Percentiles rank a stretch among this genome's conserved stretches.
Evolutionary conservation across 2,113 vertebrate species (phyloP).

Genomic region (Cyprinodon variegatus): DNA sequence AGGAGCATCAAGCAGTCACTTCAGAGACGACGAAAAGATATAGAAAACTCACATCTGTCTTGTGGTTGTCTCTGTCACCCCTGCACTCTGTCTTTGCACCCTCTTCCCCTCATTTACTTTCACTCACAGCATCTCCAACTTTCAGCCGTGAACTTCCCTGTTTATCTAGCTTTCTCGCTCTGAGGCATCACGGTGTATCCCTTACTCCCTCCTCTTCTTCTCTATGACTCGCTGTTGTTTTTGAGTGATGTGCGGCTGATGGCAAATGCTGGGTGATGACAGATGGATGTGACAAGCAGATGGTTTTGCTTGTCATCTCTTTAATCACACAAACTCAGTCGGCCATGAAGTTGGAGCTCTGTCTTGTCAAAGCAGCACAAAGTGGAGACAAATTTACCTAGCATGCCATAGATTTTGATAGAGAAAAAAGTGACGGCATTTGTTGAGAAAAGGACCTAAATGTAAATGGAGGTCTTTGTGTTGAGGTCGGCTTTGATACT

Average conservation of each 20-base stretch:
- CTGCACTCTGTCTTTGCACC: conserved; percentile 31
- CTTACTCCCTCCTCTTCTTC: not conserved
- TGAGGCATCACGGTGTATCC: conserved; percentile 3
- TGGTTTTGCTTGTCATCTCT: conserved; percentile 85
- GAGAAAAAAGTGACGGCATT: conserved; percentile 53
- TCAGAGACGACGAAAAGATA: not conserved
- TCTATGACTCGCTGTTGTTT: conserved; percentile 67
- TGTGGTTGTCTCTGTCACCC: conserved; percentile 21
- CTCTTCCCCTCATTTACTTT: conserved; percentile 51
- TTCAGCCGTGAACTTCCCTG: not conserved
- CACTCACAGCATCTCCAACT: conserved; percentile 26
- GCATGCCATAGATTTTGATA: conserved; percentile 59
- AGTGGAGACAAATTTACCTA: conserved; percentile 84
- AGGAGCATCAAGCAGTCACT: conserved; percentile 32
- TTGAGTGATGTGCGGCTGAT: conserved; percentile 82
- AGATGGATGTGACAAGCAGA: conserved; percentile 87
- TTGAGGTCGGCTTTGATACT: conserved; percentile 24
- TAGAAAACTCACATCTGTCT: conserved; percentile 27
- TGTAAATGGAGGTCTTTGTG: conserved; percentile 28
- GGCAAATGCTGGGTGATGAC: conserved; percentile 79
- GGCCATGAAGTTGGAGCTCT: conserved; percentile 80
- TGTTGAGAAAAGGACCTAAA: conserved; percentile 30
- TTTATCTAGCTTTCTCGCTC: not conserved
- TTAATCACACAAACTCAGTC: conserved; percentile 85
- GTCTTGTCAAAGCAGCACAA: conserved; percentile 84